Evolutionary conservation across 2,113 vertebrate species (phyloP).

Genomic region (Coptodon bakossiorum): DNA sequence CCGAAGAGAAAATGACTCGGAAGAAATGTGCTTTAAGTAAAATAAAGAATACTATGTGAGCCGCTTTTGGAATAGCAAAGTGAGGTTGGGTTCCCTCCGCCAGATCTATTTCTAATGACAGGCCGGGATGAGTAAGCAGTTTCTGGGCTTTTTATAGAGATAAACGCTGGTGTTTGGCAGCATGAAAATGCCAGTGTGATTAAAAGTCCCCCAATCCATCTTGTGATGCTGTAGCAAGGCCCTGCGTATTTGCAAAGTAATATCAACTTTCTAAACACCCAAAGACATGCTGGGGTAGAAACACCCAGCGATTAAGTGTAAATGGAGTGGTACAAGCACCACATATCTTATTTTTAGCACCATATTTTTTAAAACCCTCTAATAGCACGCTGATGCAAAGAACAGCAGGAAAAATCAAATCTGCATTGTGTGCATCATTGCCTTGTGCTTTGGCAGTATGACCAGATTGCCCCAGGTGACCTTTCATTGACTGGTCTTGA

Average conservation of each 20-base stretch:
- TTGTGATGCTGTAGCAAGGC: neutral
- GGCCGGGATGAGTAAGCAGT: conserved; percentile 40
- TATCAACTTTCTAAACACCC: neutral
- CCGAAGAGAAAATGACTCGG: neutral
- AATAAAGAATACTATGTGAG: conserved; percentile 1
- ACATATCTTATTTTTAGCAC: neutral
- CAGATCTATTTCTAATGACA: conserved; percentile 33
- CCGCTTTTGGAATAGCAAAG: conserved; percentile 3
- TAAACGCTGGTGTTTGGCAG: conserved; percentile 33
- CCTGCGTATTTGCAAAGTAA: conserved; percentile 7
- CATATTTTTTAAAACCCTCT: neutral
- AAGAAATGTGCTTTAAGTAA: neutral
- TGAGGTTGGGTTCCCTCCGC: neutral
- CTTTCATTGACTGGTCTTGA: conserved; percentile 46
- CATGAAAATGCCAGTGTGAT: conserved; percentile 35
- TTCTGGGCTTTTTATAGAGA: conserved; percentile 28
- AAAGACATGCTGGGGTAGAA: neutral
- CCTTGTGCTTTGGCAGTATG: neutral
- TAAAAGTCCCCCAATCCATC: conserved; percentile 32
- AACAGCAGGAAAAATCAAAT: neutral
- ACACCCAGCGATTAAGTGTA: neutral
- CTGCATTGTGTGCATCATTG: neutral
- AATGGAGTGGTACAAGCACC: neutral
- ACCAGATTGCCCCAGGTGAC: conserved; percentile 34
- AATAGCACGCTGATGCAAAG: neutral